Evolutionary conservation across 1,140 invertebrate species (phyloP).

Genomic region (Zaprionus lachaisei): DNA sequence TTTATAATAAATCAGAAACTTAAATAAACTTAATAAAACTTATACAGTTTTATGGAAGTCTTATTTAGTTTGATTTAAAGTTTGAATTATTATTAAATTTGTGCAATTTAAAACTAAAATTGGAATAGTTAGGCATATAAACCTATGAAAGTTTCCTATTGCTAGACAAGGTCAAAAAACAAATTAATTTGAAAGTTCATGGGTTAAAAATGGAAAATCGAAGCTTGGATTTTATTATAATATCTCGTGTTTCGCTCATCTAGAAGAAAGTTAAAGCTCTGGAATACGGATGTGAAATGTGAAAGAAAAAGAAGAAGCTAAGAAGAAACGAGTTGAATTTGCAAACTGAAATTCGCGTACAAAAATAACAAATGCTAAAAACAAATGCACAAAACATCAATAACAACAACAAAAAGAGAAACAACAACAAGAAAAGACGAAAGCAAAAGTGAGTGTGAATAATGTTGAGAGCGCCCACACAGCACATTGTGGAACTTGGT

Average conservation of each 20-base stretch:
- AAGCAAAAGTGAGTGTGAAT: slow-evolving; percentile 78
- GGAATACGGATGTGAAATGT: slow-evolving; percentile 12
- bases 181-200: background rate
- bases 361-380: slow-evolving; percentile 35
- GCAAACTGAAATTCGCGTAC: slow-evolving; percentile 28
- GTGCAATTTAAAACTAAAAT: too few relatives aligned
- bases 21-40: too few relatives aligned
- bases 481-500: slow-evolving; percentile 78
- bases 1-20: too few relatives aligned
- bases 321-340: slow-evolving; percentile 18
- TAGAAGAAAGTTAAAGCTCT: slow-evolving; percentile 54
- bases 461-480: slow-evolving; percentile 81
- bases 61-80: too few relatives aligned
- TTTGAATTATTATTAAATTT: too few relatives aligned
- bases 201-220: slow-evolving; percentile 38
- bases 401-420: slow-evolving; percentile 28
- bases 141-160: too few relatives aligned
- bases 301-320: slow-evolving; percentile 24
- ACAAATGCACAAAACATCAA: slow-evolving; percentile 35
- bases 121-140: too few relatives aligned
- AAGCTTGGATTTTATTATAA: slow-evolving; percentile 22
- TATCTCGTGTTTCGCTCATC: slow-evolving; percentile 33
- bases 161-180: too few relatives aligned
- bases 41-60: too few relatives aligned
- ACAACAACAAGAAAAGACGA: slow-evolving; percentile 37